Conservation (phyloP, 2,888 invertebrate genomes). For the Pardosa pseudoannulata region DNA sequence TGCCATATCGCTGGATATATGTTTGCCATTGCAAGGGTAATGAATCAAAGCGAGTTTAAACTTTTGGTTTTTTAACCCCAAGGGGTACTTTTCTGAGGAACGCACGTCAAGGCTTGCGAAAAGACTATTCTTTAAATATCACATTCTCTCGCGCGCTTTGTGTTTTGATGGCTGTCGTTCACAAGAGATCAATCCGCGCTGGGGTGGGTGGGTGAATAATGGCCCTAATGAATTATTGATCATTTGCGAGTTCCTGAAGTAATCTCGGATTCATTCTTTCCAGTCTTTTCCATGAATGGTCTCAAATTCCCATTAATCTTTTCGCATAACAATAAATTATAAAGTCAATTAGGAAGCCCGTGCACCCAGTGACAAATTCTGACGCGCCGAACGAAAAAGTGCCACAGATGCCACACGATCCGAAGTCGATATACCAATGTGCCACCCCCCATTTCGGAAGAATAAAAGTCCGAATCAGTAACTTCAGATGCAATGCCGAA, state of each 20-base stretch:
- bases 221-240: constrained; percentile 71
- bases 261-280: constrained; percentile 71
- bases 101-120: neutral
- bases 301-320: constrained; percentile 70
- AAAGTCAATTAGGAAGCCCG: neutral
- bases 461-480: too few relatives aligned
- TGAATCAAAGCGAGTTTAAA: neutral
- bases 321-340: constrained; percentile 51
- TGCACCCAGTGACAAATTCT: constrained; percentile 64
- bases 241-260: constrained; percentile 60
- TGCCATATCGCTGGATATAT: neutral
- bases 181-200: constrained; percentile 58
- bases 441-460: too few relatives aligned
- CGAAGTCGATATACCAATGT: neutral
- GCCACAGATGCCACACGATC: constrained; percentile 24
- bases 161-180: constrained; percentile 65
- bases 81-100: neutral
- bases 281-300: constrained; percentile 69
- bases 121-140: constrained; percentile 31
- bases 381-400: constrained; percentile 20
- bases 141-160: constrained; percentile 27
- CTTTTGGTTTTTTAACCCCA: neutral
- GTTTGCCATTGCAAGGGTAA: neutral
- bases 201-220: constrained; percentile 55
- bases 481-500: too few relatives aligned